Evolutionary conservation across 23 tunicate genomes (phyloP).

Genomic region (Oikopleura vanhoeffeni): DNA sequence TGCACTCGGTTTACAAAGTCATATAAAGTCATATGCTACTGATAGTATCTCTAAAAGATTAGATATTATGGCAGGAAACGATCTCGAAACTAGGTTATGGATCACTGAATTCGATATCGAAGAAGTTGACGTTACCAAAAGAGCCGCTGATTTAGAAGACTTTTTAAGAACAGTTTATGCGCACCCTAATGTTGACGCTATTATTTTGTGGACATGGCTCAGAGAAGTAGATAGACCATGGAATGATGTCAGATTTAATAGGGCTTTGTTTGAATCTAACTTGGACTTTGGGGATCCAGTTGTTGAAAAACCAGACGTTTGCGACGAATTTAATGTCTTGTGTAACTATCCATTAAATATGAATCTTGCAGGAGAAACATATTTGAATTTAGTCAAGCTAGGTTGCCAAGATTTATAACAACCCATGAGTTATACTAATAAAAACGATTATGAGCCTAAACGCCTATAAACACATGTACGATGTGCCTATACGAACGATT

Average conservation of each 20-base stretch:
- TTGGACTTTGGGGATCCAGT: neutral
- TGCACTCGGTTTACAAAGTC: neutral
- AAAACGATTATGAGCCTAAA: too few species aligned
- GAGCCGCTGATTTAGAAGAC: neutral
- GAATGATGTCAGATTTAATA: neutral
- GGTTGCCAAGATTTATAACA: too few species aligned
- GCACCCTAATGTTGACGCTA: constrained; percentile 11
- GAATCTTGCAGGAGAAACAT: too few species aligned
- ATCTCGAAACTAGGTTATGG: neutral
- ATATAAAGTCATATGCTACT: neutral
- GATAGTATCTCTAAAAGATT: neutral
- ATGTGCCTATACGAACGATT: too few species aligned
- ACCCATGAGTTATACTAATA: too few species aligned
- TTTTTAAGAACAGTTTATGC: neutral
- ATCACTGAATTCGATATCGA: constrained; percentile 4
- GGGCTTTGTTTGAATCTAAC: constrained; percentile 5
- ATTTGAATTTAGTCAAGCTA: too few species aligned
- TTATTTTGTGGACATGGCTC: neutral
- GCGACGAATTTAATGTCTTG: neutral
- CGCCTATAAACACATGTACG: too few species aligned
- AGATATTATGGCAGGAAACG: neutral
- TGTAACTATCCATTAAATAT: neutral
- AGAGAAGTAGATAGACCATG: neutral
- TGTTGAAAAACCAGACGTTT: neutral
- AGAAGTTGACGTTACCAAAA: neutral